Base-by-base conservation (phyloP, 1,140 invertebrate species). In the Drosophila pachea region DNA sequence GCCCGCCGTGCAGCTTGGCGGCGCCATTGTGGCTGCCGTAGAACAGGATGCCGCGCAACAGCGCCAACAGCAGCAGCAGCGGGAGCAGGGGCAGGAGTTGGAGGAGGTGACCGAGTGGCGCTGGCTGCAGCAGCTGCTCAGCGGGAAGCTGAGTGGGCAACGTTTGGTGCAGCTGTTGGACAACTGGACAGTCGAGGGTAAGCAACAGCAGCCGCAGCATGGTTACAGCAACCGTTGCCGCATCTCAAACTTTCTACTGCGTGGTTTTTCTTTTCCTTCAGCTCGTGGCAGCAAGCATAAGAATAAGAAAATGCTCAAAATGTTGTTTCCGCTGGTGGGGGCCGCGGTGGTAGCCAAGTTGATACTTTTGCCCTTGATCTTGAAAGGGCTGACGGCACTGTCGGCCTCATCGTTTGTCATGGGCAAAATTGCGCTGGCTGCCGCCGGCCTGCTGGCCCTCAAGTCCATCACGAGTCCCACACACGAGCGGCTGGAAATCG, bases 361-460 rank as follows among this genome's bases (percentile, higher is more conserved):
- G 43, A 87, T 94, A 6, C 49, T 94, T 2, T 72, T 94, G 53
- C 93, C 93, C 1, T 82, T 94, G n/a, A 91, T 92, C 11, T 73
- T 94, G 50, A 94, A 93, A 73, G 90, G 90, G 14, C 73, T 94
- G 7, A 92, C 92, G 4, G 90, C 94, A 49, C 76, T 94, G 7
- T 92, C 93, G 22, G 90, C 91, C 11, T 92, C 92, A 69, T 92
- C 92, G 1, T 90, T 92, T 40, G 84, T 92, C n/a, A 89, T 92
- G 53, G 92, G 91, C 64, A 87, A 92, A 67, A 91, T 92, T 72
- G 91, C 91, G 12, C 76, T 92, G 22, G 54, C 68, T n/a, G 68
- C 74, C 6, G 76, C 88, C 4, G 77, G 84, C 9, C 88, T 92
- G 11, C 60, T 92, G 45, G 91, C 91, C 12, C 50, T 89, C 2